Evolutionary conservation across 2,797 vertebrate species (phyloP).

Genomic region (Natrix natrix): DNA sequence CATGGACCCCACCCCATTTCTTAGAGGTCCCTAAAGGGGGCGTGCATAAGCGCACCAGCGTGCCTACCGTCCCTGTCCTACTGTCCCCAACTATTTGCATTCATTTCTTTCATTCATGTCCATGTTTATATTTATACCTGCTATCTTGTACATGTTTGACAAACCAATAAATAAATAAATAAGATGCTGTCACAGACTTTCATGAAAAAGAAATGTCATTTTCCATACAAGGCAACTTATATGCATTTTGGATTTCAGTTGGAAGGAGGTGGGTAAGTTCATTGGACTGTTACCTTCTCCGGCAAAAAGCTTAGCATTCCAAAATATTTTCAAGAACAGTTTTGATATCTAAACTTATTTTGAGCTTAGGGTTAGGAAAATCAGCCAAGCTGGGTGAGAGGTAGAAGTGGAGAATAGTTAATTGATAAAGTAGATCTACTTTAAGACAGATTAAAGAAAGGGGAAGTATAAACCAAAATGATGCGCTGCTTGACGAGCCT

Average conservation of each 20-base stretch:
- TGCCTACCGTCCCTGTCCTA: too few relatives aligned
- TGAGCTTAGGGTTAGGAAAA: conserved; percentile 75
- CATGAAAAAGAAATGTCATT: background rate
- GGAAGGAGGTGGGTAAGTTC: background rate
- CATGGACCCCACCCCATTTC: too few relatives aligned
- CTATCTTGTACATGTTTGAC: too few relatives aligned
- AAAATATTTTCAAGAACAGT: conserved; percentile 79
- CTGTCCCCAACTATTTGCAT: too few relatives aligned
- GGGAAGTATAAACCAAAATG: background rate
- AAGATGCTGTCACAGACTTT: background rate
- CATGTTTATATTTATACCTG: too few relatives aligned
- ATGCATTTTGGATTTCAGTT: background rate
- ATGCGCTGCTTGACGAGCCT: background rate
- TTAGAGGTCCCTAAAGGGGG: too few relatives aligned
- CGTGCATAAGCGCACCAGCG: too few relatives aligned
- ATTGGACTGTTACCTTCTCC: conserved; percentile 59
- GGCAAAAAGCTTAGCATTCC: conserved; percentile 77
- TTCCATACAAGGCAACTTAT: background rate
- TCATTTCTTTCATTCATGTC: too few relatives aligned
- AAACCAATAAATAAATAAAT: too few relatives aligned
- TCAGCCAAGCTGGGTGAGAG: conserved; percentile 69
- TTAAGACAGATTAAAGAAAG: conserved; percentile 13
- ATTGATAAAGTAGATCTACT: conserved; percentile 48
- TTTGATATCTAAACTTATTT: conserved; percentile 68
- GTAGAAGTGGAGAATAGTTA: conserved; percentile 55